Evolutionary conservation across 2,888 invertebrate genomes (phyloP), one percentile per base, ranked within the genome.

Genomic region (Ornithoptera alexandrae): DNA sequence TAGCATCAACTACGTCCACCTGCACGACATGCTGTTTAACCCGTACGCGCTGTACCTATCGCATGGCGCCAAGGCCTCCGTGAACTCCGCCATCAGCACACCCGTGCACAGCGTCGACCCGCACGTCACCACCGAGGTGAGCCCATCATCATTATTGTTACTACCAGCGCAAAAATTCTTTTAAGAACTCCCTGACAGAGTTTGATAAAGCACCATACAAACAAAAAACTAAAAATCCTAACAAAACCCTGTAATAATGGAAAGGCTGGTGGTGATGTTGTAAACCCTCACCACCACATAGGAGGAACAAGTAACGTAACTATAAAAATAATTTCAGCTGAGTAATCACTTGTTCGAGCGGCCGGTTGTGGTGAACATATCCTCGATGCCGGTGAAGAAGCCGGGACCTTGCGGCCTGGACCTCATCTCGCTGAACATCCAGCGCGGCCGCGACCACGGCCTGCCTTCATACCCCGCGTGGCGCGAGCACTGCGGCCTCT

Each of bases 361-460:
- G 50, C 80, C 86, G 0, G 77, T 82, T 0, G 72, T 80, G 0
- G 74, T 77, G 1, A 90, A 90, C 76, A 58, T 62, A 1, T 70
- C 76, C 0, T 17, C 72, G 2, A 72, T 66, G 2, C 59, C 69
- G 1, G 71, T 76, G 2, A 8, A 71, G 8, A 73, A 63, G 72
- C 78, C 73, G 61, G 77, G 79, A 0, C 89, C 94, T 0, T 96
- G 95, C 76, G 97, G 97, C 0, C 90, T 97, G 69, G 98, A 98
- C 91, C 90, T 98, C 79, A 97, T 97, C 0, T 96, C 97, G 0
- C 90, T 97, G 72, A 97, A 98, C 86, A 97, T 98, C 78, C 97
- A 98, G 86, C 94, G 97, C 53, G 97, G 97, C 0, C 89, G 98
- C 1, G 98, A 98, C 90, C 97, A 98, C 84, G 98, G 97, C 0